phyloP scores from a whole-genome alignment of 2,888 invertebrate species.

The Brachyopa scutellaris region DNA sequence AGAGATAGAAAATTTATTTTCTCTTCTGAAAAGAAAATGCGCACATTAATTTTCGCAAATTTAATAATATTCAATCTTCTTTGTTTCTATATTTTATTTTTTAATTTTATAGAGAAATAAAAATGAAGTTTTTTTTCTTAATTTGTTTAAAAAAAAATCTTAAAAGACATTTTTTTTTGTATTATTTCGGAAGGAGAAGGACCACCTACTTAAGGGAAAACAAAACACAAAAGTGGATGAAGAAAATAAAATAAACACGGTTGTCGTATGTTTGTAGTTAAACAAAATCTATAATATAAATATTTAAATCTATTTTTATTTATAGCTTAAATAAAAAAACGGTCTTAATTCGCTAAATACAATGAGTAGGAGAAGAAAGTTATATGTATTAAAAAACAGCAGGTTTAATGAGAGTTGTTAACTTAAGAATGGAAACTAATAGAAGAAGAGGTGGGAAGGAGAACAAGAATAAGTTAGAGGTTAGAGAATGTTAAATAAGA shows the following conservation, averaged over 20 bases:
- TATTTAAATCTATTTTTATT: conserved; percentile 68
- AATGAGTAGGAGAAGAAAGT: conserved; percentile 1
- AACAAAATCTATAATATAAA: conserved; percentile 70
- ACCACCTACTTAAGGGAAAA: conserved; percentile 7
- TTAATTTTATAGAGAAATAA: conserved; percentile 47
- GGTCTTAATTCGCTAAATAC: conserved; percentile 48
- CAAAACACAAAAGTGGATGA: neutral
- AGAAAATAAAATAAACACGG: conserved; percentile 45
- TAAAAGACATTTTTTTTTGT: conserved; percentile 53
- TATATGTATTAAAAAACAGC: conserved; percentile 11
- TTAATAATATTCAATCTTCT: conserved; percentile 28
- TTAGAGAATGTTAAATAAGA: conserved; percentile 51
- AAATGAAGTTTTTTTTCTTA: conserved; percentile 56
- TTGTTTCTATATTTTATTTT: conserved; percentile 45
- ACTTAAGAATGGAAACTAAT: conserved; percentile 7
- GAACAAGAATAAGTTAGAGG: too few relatives aligned
- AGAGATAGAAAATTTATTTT: conserved; percentile 40
- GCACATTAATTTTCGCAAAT: conserved; percentile 56
- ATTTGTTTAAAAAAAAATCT: conserved; percentile 37
- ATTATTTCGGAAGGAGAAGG: conserved; percentile 18
- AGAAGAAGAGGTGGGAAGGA: neutral
- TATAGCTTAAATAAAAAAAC: conserved; percentile 55
- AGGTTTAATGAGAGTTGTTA: conserved; percentile 37
- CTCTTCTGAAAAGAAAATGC: conserved; percentile 38
- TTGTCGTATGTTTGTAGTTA: conserved; percentile 72